Base-by-base conservation (phyloP, 2,113 vertebrate genomes). In the Collichthys lucidus region DNA sequence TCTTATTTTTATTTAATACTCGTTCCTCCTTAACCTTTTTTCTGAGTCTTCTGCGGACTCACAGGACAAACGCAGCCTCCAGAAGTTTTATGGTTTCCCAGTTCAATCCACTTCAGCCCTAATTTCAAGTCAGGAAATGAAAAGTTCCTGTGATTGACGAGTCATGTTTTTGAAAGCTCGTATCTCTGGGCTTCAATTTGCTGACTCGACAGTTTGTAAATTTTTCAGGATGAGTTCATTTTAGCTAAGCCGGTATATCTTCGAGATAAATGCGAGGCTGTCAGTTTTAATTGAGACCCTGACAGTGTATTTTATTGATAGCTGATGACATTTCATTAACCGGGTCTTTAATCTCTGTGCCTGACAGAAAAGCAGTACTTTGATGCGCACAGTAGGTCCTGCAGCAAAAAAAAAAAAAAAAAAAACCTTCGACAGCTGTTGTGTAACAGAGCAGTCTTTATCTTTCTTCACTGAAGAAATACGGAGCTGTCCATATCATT, bases 241-340 rank as follows among this genome's bases (percentile, higher is more conserved):
- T 57, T 50, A 40, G 19, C 29, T 3, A 3, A 17, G 49, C 20
- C 8, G 0, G 7, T 73, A 40, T 70, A 22, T 81, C 11, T 79
- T 66, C 14, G 74, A 65, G 20, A 57, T 77, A 44, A 64, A 71
- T 19, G 24, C 17, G 17, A 70, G 53, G 31, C 35, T 50, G 74
- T 60, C 66, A 24, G 59, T 73, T 81, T 74, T 24, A 73, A 74
- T 46, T 29, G 10, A 72, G 65, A 35, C 29, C 17, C 17, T 16
- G 62, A 56, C 57, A 0, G 4, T 22, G 35, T 57, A 46, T 63
- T 55, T 73, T 73, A 88, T 72, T 77, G 66, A 80, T 76, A 35
- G n/a, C 53, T 57, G 57, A 56, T 74, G 26, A 74, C 49, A 6
- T 78, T 63, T 84, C 55, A 66, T 79, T 67, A 57, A 62, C 62